A percentile compares a stretch with the other conserved stretches of the same genome.
Conservation (phyloP, 2,797 vertebrate genomes). For the Tragopan temminckii region DNA sequence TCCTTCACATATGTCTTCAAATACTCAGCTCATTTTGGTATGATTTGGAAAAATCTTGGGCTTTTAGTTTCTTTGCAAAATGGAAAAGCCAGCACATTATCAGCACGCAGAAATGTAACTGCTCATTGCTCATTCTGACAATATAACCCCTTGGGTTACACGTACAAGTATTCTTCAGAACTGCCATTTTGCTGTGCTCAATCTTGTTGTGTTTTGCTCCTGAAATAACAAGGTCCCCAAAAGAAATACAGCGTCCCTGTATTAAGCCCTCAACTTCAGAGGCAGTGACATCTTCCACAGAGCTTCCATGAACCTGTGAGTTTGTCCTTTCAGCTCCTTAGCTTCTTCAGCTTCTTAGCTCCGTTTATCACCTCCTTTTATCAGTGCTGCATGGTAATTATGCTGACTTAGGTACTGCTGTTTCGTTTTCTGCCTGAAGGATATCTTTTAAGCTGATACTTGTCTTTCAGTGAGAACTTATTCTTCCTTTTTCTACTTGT, state of each 20-base stretch:
- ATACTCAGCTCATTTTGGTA: not conserved
- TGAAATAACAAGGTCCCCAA: not conserved
- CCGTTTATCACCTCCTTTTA: not conserved
- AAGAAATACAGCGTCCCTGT: not conserved
- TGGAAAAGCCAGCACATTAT: not conserved
- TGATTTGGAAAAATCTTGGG: not conserved
- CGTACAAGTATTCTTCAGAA: not conserved
- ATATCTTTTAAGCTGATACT: not conserved
- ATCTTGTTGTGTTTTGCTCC: not conserved
- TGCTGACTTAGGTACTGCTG: not conserved
- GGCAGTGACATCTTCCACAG: not conserved
- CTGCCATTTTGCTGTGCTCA: not conserved
- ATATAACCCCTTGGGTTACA: not conserved
- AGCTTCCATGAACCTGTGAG: not conserved
- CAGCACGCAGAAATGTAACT: not conserved
- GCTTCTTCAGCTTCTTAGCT: not conserved
- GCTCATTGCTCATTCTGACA: not conserved
- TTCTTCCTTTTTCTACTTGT: not conserved
- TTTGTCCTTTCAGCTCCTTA: not conserved
- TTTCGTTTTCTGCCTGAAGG: conserved; percentile 16
- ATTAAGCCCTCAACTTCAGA: not conserved
- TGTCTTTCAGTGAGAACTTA: conserved; percentile 10
- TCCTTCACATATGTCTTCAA: not conserved
- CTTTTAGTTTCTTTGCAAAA: not conserved
- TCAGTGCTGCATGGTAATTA: conserved; percentile 2